A percentile compares a stretch with the other conserved stretches of the same genome.
Conservation (phyloP, 2,797 vertebrate genomes). For the Xenopus petersii region DNA sequence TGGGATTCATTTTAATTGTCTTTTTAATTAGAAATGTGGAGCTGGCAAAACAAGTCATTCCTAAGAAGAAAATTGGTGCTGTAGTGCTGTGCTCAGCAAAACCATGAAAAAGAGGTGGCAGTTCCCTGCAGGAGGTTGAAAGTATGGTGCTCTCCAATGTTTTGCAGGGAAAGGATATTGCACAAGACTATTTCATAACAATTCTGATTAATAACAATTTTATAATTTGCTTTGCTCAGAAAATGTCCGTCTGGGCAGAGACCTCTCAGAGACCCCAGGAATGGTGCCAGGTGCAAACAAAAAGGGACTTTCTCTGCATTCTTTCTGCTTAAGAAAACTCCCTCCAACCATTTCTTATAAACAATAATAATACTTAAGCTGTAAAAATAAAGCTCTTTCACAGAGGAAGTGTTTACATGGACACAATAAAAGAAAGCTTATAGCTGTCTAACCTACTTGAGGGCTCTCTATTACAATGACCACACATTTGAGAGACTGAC, state of each 20-base stretch:
- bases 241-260: slow-evolving; percentile 16
- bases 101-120: not conserved
- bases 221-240: slow-evolving; percentile 7
- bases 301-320: slow-evolving; percentile 21
- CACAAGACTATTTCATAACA: slow-evolving; percentile 17
- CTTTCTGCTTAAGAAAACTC: not conserved
- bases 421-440: slow-evolving; percentile 13
- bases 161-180: slow-evolving; percentile 23
- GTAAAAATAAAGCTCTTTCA: slow-evolving; percentile 29
- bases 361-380: slow-evolving; percentile 39
- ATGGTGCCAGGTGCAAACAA: slow-evolving; percentile 29
- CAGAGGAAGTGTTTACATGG: slow-evolving; percentile 8
- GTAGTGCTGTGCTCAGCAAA: too few relatives aligned
- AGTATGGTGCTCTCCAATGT: not conserved
- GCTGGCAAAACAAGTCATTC: too few relatives aligned
- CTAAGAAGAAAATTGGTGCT: too few relatives aligned
- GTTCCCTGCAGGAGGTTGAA: not conserved
- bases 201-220: slow-evolving; percentile 17
- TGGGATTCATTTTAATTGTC: too few relatives aligned
- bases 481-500: not conserved
- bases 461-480: not conserved
- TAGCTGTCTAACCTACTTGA: not conserved
- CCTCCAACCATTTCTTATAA: slow-evolving; percentile 17
- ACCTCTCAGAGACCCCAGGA: slow-evolving; percentile 26
- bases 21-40: too few relatives aligned